phyloP scores from a whole-genome alignment of 1,140 invertebrate genomes.

The Macrostomum lignano region DNA sequence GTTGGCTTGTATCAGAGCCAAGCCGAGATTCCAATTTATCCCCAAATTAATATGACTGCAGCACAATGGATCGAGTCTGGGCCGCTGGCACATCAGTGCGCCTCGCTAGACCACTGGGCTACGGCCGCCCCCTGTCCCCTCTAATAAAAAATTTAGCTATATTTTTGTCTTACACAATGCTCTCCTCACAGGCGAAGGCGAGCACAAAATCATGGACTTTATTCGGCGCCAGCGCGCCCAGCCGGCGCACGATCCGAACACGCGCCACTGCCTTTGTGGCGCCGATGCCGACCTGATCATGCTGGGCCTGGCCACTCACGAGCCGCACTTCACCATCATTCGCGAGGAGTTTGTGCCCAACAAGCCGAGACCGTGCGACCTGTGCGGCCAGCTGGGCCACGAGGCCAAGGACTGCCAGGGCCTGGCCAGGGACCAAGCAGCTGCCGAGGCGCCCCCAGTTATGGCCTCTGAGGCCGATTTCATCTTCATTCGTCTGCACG shows the following conservation, averaged over 20 bases:
- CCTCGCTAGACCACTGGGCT: no score
- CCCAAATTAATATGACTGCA: no score
- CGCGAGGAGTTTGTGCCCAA: slow-evolving; percentile 93
- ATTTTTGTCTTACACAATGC: no score
- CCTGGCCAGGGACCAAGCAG: no score
- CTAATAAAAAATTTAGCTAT: no score
- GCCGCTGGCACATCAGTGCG: no score
- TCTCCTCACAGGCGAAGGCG: no score
- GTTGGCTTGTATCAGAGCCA: no score
- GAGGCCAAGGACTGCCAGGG: slow-evolving; percentile 80
- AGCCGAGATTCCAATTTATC: no score
- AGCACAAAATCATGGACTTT: slow-evolving; percentile 98
- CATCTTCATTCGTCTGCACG: slow-evolving; percentile 42
- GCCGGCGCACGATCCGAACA: slow-evolving; percentile 84
- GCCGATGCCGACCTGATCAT: slow-evolving; percentile 96
- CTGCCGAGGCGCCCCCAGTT: slow-evolving; percentile 21
- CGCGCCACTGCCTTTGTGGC: slow-evolving; percentile 80
- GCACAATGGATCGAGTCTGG: no score
- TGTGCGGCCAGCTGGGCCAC: slow-evolving; percentile 73
- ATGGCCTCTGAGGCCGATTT: slow-evolving; percentile 19
- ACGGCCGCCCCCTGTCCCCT: slow-evolving; percentile 46
- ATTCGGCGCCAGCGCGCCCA: slow-evolving; percentile 71
- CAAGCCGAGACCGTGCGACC: slow-evolving; percentile 69
- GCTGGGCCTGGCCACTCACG: slow-evolving; percentile 78
- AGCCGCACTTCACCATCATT: slow-evolving; percentile 68